phyloP scores from a whole-genome alignment of 2,888 invertebrate genomes.

The Dastarcus helophoroides region DNA sequence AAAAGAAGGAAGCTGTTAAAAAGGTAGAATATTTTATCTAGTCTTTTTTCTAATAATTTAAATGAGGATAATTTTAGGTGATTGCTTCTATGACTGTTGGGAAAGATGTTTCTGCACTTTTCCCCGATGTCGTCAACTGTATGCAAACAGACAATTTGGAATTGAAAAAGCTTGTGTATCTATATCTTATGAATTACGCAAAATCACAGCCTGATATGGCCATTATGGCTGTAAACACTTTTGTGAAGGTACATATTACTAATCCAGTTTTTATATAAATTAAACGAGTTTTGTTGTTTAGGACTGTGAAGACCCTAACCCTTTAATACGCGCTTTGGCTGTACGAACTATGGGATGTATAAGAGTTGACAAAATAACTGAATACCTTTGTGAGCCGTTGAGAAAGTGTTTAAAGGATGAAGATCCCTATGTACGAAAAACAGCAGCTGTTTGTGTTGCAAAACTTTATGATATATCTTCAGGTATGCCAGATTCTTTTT shows the following conservation, averaged over 20 bases:
- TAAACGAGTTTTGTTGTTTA: constrained; percentile 28
- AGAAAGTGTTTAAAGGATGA: constrained; percentile 91
- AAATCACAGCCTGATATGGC: constrained; percentile 99
- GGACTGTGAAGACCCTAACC: constrained; percentile 99
- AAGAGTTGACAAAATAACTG: constrained; percentile 98
- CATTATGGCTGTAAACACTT: constrained; percentile 99
- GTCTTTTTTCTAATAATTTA: not conserved
- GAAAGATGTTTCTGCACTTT: constrained; percentile 96
- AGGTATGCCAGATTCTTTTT: no score
- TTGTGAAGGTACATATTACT: constrained; percentile 75
- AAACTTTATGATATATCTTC: constrained; percentile 94
- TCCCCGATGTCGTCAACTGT: constrained; percentile 99
- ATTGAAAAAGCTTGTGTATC: constrained; percentile 94
- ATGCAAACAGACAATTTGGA: constrained; percentile 99
- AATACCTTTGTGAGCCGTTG: constrained; percentile 96
- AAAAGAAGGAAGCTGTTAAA: constrained; percentile 98
- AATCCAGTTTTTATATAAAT: not conserved
- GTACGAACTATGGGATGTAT: constrained; percentile 99
- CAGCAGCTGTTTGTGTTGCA: constrained; percentile 98
- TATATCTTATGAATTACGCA: constrained; percentile 99
- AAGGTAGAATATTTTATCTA: constrained; percentile 55
- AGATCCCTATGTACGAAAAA: constrained; percentile 96
- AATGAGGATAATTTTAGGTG: constrained; percentile 48
- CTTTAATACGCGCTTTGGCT: constrained; percentile 93
- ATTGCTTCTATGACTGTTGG: constrained; percentile 99